These are phyloP conservation scores for Penaeus indicus DNA, from an alignment of 1,140 invertebrate genomes.

Conservation along the genomic window DNA sequence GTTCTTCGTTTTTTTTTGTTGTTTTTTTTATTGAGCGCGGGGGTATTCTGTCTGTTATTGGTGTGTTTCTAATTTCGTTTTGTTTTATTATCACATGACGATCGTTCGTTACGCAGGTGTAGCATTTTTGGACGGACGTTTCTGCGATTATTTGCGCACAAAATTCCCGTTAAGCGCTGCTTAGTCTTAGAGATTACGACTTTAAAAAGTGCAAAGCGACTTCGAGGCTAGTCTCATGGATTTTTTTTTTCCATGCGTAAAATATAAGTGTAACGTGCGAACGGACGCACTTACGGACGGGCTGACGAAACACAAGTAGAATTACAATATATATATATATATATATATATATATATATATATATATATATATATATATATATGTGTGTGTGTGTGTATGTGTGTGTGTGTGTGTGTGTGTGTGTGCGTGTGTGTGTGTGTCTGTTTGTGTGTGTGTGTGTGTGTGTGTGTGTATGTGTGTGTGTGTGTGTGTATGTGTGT, in stretches of 20 bases:
- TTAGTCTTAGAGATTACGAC: too few relatives aligned
- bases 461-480: slow-evolving; percentile 23
- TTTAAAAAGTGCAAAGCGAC: too few relatives aligned
- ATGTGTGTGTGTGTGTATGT: slow-evolving; percentile 8
- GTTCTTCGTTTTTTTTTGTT: not conserved
- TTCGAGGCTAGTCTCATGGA: too few relatives aligned
- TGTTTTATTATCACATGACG: not conserved
- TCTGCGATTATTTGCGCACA: too few relatives aligned
- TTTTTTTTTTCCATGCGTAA: too few relatives aligned
- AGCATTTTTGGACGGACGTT: too few relatives aligned
- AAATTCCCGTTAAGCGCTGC: too few relatives aligned
- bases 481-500: slow-evolving; percentile 31
- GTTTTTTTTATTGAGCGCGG: not conserved
- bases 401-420: not conserved
- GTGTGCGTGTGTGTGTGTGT: slow-evolving; percentile 23
- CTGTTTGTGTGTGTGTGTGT: slow-evolving; percentile 19
- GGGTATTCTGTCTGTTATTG: not conserved
- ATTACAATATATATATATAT: not conserved
- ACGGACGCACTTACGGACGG: too few relatives aligned
- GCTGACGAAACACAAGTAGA: too few relatives aligned
- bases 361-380: slow-evolving; percentile 15
- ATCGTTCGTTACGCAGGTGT: too few relatives aligned
- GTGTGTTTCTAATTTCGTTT: not conserved
- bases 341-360: not conserved
- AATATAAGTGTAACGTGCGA: too few relatives aligned